phyloP scores from a whole-genome alignment of 1,140 invertebrate species.

The Rhopalosiphum padi region DNA sequence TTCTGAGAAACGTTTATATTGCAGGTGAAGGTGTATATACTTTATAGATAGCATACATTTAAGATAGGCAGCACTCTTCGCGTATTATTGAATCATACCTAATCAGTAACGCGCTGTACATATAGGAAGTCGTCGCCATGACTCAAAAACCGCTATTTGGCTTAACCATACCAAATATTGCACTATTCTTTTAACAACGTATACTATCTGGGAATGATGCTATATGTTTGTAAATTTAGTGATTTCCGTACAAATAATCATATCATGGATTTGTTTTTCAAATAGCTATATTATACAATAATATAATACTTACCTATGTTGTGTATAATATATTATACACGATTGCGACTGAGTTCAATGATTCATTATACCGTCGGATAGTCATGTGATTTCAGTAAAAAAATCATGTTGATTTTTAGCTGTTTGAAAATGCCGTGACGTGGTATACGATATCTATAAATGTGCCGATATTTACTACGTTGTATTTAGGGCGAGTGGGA shows the following conservation, averaged over 20 bases:
- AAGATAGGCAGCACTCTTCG: neutral
- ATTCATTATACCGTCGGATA: neutral
- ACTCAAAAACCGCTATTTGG: conserved; percentile 15
- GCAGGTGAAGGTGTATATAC: neutral
- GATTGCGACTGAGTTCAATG: neutral
- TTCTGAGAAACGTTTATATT: neutral
- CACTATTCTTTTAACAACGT: neutral
- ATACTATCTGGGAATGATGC: neutral
- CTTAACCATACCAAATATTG: neutral
- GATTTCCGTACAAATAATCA: conserved; percentile 41
- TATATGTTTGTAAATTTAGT: neutral
- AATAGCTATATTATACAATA: neutral
- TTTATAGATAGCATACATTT: neutral
- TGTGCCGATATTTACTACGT: neutral
- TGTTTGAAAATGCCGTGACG: neutral
- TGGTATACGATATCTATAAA: neutral
- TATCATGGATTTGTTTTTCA: conserved; percentile 12
- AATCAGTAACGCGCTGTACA: neutral
- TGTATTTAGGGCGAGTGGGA: neutral
- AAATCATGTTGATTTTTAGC: neutral
- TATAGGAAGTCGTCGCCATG: neutral
- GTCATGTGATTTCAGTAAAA: neutral
- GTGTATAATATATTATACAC: neutral
- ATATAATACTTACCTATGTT: neutral
- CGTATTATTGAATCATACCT: neutral